phyloP scores from a whole-genome alignment of 2,113 vertebrate genomes.

The Pollachius pollachius region DNA sequence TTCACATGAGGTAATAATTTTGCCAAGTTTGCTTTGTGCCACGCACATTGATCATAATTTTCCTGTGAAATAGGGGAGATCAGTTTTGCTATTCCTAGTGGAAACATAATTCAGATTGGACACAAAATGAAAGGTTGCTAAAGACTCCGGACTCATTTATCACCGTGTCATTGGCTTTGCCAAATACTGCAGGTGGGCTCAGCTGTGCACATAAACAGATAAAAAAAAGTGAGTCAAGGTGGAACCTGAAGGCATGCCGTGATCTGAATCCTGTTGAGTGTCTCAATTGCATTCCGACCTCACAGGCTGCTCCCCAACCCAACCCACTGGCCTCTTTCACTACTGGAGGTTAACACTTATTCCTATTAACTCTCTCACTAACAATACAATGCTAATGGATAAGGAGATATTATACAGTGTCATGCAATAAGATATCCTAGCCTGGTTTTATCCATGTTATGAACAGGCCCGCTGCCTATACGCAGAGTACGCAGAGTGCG shows the following conservation, averaged over 20 bases:
- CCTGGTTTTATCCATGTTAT: slow-evolving; percentile 12
- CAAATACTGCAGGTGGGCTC: slow-evolving; percentile 20
- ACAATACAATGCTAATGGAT: neutral
- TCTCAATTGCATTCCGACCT: neutral
- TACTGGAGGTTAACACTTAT: too few species aligned
- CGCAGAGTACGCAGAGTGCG: too few species aligned
- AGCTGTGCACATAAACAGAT: slow-evolving; percentile 7
- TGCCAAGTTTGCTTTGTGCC: too few species aligned
- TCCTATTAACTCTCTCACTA: neutral
- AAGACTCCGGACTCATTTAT: slow-evolving; percentile 15
- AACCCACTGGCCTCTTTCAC: too few species aligned
- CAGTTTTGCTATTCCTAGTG: too few species aligned
- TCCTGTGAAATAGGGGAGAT: too few species aligned
- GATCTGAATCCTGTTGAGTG: neutral
- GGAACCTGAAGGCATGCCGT: neutral
- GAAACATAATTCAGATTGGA: too few species aligned
- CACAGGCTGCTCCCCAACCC: too few species aligned
- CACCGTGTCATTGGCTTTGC: slow-evolving; percentile 11
- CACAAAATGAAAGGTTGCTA: too few species aligned
- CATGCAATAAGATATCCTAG: neutral
- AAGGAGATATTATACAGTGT: slow-evolving; percentile 6
- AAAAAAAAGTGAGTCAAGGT: neutral
- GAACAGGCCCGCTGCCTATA: too few species aligned
- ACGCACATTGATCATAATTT: too few species aligned
- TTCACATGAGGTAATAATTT: too few species aligned